Evolutionary conservation across 2,113 vertebrate species (phyloP), one percentile per base, ranked within the genome.

Genomic region (Bucco capensis): DNA sequence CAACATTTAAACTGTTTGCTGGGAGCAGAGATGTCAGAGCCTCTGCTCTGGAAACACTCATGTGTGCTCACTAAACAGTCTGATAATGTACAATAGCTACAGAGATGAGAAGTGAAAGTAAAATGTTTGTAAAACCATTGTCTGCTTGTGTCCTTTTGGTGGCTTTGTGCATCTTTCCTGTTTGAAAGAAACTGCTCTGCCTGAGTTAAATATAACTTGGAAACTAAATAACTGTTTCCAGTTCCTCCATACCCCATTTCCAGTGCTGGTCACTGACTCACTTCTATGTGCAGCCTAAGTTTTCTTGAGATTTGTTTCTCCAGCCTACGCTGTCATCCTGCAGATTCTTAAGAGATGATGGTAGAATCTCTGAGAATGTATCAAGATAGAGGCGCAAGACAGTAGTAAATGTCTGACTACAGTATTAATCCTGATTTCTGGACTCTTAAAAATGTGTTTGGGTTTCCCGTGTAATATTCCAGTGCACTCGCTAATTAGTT

Each of bases 1-100:
- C 96, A 97, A 96, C 95, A 96, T 96, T 97, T 96, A 94, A 94
- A 93, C 89, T 93, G 88, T 94, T 96, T 96, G 60, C 94, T 94
- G 93, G 95, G 95, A 93, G 80, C 89, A 94, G 92, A 96, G 92
- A 95, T 96, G 95, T 94, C 91, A 96, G 86, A 95, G 83, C 94
- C 92, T 92, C 90, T 97, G 95, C 95, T 96, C 94, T 96, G 77
- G 89, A 86, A 94, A 86, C 1, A 7, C 80, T 93, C 74, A 9
- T 33, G 19, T 75, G 46, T 10, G 0, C 60, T 81, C 66, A 19
- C 79, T 77, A 60, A 91, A 85, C 71, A 85, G 65, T 64, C 74
- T 95, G 92, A 95, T 54, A 89, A 70, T 51, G 78, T 89, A 87
- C 67, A 89, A 70, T 87, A 87, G 89, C 90, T 92, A 87, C 40